phyloP scores from a whole-genome alignment of 2,888 invertebrate species.

The Tetragonula carbonaria region DNA sequence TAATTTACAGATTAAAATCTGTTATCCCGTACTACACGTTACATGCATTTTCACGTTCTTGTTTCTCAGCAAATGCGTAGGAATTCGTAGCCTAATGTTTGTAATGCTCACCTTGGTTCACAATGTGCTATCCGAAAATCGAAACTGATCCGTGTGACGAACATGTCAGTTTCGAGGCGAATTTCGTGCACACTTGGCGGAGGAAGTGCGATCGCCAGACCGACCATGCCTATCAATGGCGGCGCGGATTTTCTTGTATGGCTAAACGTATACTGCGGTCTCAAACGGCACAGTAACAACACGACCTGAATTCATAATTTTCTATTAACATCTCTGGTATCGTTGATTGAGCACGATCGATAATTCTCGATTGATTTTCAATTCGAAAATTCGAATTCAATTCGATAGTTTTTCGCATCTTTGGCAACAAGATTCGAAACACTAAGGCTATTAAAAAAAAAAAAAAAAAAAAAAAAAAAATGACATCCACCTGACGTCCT shows the following conservation, averaged over 20 bases:
- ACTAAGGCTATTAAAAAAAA: not conserved
- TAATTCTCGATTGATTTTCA: too few species aligned
- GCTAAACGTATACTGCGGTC: constrained; percentile 97
- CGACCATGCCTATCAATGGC: constrained; percentile 96
- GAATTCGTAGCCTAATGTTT: not conserved
- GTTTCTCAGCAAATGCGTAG: too few species aligned
- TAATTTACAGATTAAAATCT: too few species aligned
- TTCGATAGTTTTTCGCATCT: not conserved
- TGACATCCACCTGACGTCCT: not conserved
- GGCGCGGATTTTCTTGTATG: constrained; percentile 95
- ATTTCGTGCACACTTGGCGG: constrained; percentile 99
- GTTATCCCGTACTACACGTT: too few species aligned
- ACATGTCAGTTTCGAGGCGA: constrained; percentile 97
- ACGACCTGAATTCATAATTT: constrained; percentile 90
- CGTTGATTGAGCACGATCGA: constrained; percentile 30
- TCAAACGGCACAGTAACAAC: constrained; percentile 94
- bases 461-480: not conserved
- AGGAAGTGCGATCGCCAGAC: constrained; percentile 97
- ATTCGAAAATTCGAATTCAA: too few species aligned
- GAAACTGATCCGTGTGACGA: constrained; percentile 97
- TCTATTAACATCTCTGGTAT: constrained; percentile 29
- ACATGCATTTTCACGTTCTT: too few species aligned
- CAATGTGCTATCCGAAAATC: constrained; percentile 98
- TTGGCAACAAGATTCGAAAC: too few species aligned
- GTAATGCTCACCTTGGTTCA: constrained; percentile 93